Evolutionary conservation across 2,113 vertebrate genomes (phyloP), one percentile per base, ranked within the genome.

Genomic region (Catharus minimus): DNA sequence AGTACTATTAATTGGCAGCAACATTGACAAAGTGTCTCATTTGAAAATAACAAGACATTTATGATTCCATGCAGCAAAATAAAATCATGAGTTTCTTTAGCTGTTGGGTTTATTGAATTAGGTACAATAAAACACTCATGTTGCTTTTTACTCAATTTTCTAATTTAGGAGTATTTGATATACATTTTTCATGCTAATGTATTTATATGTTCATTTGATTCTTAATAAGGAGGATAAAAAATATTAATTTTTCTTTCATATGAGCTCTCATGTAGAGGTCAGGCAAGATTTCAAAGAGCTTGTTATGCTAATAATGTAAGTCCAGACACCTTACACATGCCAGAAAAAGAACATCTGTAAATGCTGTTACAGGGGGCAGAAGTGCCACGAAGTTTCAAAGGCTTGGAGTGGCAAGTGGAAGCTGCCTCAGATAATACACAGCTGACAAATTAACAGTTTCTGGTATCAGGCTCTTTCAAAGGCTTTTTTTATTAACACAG

Each of bases 291-390:
- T 88, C 39, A 49, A 56, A 19, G 22, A 23, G 52, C 13, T 91
- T 49, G 39, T 66, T 69, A 5, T 30, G 56, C 56, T 75, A 38
- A 30, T 43, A 74, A 19, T 21, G 2, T 57, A 58, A 68, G 43
- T 74, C 46, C 61, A 66, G 68, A 81, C 22, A 60, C 46, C 60
- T 84, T 79, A 26, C 33, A 14, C 2, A 4, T 38, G 32, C 49
- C 73, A 80, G 74, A 44, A 79, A 30, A 41, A 55, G 39, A 81
- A 67, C 83, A 86, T 95, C 94, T 95, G 83, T 86, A 86, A 88
- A 68, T 74, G 82, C 43, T 95, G 61, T 92, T 84, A 50, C 2
- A 2, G 38, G 50, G 84, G 82, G 44, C 43, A 90, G 90, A 93
- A 76, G 73, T 75, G 50, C 69, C 62, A 8, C 55, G 80, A 72